phyloP scores from a whole-genome alignment of 2,113 vertebrate species.

The Thomomys bottae region DNA sequence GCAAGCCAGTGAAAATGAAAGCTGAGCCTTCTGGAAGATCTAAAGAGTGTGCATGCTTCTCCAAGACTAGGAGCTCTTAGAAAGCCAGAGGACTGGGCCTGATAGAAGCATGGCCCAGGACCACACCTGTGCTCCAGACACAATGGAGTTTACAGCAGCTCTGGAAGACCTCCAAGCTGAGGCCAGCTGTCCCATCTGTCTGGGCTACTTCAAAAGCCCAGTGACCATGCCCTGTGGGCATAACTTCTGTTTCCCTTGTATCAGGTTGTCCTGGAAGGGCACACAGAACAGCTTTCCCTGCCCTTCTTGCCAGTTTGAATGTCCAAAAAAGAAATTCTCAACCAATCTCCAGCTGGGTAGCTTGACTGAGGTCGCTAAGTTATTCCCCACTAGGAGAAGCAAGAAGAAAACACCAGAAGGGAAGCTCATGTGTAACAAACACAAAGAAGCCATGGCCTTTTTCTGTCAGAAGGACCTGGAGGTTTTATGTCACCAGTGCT shows the following conservation, averaged over 20 bases:
- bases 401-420: slow-evolving; percentile 24
- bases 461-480: slow-evolving; percentile 73
- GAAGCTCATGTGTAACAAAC: not conserved
- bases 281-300: slow-evolving; percentile 4
- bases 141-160: not conserved
- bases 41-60: not conserved
- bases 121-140: not conserved
- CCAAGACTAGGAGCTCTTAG: not conserved
- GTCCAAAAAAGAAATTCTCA: not conserved
- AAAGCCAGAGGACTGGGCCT: not conserved
- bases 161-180: slow-evolving; percentile 37
- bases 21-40: not conserved
- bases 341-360: slow-evolving; percentile 31
- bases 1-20: not conserved
- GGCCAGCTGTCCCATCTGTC: slow-evolving; percentile 62
- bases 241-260: slow-evolving; percentile 70
- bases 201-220: slow-evolving; percentile 42
- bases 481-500: slow-evolving; percentile 50
- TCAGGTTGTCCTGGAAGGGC: slow-evolving; percentile 45
- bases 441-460: slow-evolving; percentile 32
- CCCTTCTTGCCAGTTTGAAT: slow-evolving; percentile 33
- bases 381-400: slow-evolving; percentile 29
- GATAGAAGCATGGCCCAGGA: not conserved
- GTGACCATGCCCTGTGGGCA: slow-evolving; percentile 61
- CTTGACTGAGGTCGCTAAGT: slow-evolving; percentile 27